A percentile compares a stretch with the other conserved stretches of the same genome.
Conservation (phyloP, 2,888 invertebrate genomes). For the Epistrophella euchroma region DNA sequence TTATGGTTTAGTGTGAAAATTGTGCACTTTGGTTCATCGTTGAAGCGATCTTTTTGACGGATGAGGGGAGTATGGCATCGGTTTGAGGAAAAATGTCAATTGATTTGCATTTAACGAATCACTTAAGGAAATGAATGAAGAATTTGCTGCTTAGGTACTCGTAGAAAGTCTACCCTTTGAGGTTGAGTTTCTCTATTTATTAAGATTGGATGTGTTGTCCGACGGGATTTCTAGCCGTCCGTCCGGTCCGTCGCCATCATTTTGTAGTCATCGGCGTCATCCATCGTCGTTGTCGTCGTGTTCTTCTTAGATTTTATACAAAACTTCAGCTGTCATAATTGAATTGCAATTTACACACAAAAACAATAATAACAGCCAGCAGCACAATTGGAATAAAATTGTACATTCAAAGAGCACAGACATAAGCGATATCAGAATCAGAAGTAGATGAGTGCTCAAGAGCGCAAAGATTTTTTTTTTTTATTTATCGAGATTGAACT, state of each 20-base stretch:
- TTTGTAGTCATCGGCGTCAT: not conserved
- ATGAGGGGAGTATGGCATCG: not conserved
- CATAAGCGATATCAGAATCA: constrained; percentile 36
- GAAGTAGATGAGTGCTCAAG: constrained; percentile 61
- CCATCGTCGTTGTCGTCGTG: not conserved
- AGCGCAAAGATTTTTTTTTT: constrained; percentile 32
- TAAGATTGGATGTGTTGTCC: not conserved
- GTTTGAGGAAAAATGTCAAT: constrained; percentile 64
- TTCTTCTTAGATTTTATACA: constrained; percentile 20
- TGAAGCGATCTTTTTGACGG: constrained; percentile 9
- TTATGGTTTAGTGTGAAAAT: constrained; percentile 67
- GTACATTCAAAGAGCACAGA: constrained; percentile 47
- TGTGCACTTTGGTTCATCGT: constrained; percentile 60
- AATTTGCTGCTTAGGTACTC: constrained; percentile 36
- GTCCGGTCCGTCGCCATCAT: not conserved
- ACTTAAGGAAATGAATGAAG: constrained; percentile 72
- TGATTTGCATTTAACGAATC: constrained; percentile 76
- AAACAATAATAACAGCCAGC: constrained; percentile 56
- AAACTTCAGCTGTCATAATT: constrained; percentile 74
- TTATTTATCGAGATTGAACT: constrained; percentile 28
- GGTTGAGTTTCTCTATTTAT: not conserved
- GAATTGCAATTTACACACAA: constrained; percentile 76
- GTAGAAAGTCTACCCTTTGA: constrained; percentile 47
- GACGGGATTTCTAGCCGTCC: constrained; percentile 9
- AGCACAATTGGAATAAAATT: constrained; percentile 55